Base-by-base conservation (phyloP, 92 coral and sea anemone genomes). In the Ricordea florida region DNA sequence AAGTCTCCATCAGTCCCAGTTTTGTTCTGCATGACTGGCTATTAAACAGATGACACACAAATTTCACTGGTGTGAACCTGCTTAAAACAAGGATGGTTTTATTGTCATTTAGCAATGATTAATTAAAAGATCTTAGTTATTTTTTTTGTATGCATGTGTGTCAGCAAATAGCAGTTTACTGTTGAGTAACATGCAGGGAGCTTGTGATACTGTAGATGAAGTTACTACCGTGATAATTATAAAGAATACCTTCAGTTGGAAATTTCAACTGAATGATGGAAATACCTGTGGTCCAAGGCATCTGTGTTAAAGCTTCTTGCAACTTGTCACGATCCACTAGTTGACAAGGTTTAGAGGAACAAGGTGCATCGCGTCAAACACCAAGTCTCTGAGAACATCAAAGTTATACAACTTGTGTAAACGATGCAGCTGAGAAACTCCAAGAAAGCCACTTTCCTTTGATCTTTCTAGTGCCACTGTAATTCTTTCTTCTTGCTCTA, bases 351-450 rank as follows among this genome's bases (percentile, higher is more conserved):
- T 78, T 0, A 86, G 87, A 45, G 91, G 87, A 35, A 86, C 31
- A 38, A 66, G 64, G 42, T 79, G 91, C 83, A 86, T 86, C 17
- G 79, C 91, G 80, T 86, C 91, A 86, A 80, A 72, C 77, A 86
- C 87, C 17, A 71, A 21, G 73, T 79, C 92, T 21, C 68, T 81
- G 53, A 86, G 46, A 26, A 73, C 55, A 71, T 86, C 75, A 72
- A 75, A 81, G 34, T 73, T 69, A 75, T 75, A 86, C 32, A 86
- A 62, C 35, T 62, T 48, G 50, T 74, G 37, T 23, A 74, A 74
- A 55, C 92, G 79, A 46, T 74, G 83, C 45, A 80, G 83, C 26
- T 57, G 57, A 38, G 69, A 56, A 46, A 86, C 37, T 21, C 91
- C 91, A 31, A 65, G 62, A 25, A 73, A 81, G 25, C 79, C 87